phyloP scores from a whole-genome alignment of 2,113 vertebrate genomes.

The Dolichotis patagonum region DNA sequence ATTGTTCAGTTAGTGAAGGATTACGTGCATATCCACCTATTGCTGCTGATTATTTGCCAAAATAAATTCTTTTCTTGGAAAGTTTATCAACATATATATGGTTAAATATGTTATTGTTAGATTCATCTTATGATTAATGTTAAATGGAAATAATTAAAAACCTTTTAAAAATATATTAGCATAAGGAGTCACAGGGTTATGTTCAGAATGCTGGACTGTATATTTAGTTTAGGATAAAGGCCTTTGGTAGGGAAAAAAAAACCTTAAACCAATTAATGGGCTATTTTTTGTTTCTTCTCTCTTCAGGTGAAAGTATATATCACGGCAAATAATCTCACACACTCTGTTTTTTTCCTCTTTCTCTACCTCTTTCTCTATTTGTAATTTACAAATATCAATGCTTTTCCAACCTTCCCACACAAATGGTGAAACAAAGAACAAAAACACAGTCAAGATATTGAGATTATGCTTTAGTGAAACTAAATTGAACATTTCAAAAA shows the following conservation, averaged over 20 bases:
- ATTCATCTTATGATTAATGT: not conserved
- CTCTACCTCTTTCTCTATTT: not conserved
- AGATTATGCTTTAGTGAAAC: not conserved
- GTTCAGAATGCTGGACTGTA: not conserved
- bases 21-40: not conserved
- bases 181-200: not conserved
- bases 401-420: conserved; percentile 14
- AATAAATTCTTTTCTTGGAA: not conserved
- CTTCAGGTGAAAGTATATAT: not conserved
- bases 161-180: conserved; percentile 6
- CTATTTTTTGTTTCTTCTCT: not conserved
- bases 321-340: not conserved
- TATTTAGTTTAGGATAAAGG: not conserved
- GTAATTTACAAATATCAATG: not conserved
- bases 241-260: not conserved
- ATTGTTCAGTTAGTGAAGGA: not conserved
- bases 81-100: not conserved
- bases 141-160: not conserved
- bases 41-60: not conserved
- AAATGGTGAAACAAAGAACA: not conserved
- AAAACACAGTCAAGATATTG: not conserved
- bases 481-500: too few relatives aligned
- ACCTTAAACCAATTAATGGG: not conserved
- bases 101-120: not conserved
- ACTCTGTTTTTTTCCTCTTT: not conserved